Conservation (phyloP, 2,888 invertebrate genomes). For the Lobophora halterata region DNA sequence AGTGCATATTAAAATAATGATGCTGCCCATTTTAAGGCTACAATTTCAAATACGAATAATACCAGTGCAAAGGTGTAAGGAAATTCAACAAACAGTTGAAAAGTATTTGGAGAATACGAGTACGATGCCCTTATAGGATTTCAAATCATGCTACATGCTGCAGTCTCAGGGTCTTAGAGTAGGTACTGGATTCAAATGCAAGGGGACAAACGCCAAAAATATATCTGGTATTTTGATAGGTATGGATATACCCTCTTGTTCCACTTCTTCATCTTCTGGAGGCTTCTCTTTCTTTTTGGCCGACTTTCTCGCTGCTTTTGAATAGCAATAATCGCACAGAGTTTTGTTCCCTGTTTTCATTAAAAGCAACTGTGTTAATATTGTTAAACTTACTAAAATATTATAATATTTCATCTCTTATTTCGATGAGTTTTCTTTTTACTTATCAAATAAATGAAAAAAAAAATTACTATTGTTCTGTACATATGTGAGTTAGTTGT, state of each 20-base stretch:
- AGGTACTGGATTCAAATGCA: slow-evolving; percentile 26
- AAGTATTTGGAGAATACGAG: neutral
- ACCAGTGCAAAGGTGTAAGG: slow-evolving; percentile 4
- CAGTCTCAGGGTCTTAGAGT: slow-evolving; percentile 22
- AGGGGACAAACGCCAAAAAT: slow-evolving; percentile 26
- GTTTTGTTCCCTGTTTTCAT: slow-evolving; percentile 91
- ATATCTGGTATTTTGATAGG: slow-evolving; percentile 31
- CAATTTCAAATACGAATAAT: neutral
- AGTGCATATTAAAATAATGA: slow-evolving; percentile 13
- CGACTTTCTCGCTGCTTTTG: slow-evolving; percentile 86
- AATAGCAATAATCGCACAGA: slow-evolving; percentile 91
- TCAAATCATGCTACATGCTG: slow-evolving; percentile 32
- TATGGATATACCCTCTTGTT: slow-evolving; percentile 63
- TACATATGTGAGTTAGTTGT: slow-evolving; percentile 37
- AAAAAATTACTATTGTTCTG: too few species aligned
- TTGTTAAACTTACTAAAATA: slow-evolving; percentile 32
- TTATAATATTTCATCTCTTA: too few species aligned
- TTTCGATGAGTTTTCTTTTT: slow-evolving; percentile 6
- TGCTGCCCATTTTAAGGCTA: slow-evolving; percentile 4
- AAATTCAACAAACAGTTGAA: neutral
- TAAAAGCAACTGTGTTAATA: slow-evolving; percentile 57
- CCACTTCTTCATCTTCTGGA: slow-evolving; percentile 67
- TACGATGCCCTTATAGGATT: slow-evolving; percentile 3
- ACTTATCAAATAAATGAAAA: too few species aligned
- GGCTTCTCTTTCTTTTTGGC: slow-evolving; percentile 83